Percentiles rank a stretch among this genome's conserved stretches.
Conservation (phyloP, 1,140 invertebrate genomes). For the Aleiodes sp. region DNA sequence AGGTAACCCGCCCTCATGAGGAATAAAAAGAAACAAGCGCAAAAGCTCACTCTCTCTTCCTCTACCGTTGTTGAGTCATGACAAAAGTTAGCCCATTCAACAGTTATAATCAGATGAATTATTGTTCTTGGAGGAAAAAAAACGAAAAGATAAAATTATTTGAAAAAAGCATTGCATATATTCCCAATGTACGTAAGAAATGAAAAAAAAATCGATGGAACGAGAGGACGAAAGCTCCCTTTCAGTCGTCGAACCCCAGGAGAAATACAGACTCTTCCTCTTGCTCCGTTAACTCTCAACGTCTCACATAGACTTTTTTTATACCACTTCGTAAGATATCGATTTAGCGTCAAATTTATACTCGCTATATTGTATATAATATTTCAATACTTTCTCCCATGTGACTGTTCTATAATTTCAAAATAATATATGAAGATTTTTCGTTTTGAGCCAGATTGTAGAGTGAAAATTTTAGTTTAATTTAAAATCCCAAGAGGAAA, state of each 20-base stretch:
- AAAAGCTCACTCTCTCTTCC: constrained; percentile 4
- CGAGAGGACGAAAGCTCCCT: not conserved
- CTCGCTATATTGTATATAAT: not conserved
- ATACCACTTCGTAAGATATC: not conserved
- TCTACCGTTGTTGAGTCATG: too few species aligned
- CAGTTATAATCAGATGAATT: not conserved
- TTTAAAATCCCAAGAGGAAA: too few species aligned
- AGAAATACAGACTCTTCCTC: too few species aligned
- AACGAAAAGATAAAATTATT: too few species aligned
- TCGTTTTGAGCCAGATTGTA: too few species aligned
- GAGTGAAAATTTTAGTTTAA: too few species aligned
- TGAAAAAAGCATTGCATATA: too few species aligned
- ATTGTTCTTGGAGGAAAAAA: not conserved
- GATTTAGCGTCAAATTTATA: not conserved
- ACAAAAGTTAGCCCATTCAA: too few species aligned
- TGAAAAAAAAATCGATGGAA: not conserved
- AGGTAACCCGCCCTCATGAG: constrained; percentile 79
- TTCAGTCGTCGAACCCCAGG: not conserved
- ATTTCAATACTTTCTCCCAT: not conserved
- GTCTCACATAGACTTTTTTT: not conserved
- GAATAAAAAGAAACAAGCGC: constrained; percentile 48
- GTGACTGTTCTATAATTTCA: not conserved
- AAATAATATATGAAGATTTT: not conserved
- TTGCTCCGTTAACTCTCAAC: too few species aligned
- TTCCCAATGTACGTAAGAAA: too few species aligned